Conservation (phyloP, 2,888 invertebrate genomes). For the Zelleria hepariella region DNA sequence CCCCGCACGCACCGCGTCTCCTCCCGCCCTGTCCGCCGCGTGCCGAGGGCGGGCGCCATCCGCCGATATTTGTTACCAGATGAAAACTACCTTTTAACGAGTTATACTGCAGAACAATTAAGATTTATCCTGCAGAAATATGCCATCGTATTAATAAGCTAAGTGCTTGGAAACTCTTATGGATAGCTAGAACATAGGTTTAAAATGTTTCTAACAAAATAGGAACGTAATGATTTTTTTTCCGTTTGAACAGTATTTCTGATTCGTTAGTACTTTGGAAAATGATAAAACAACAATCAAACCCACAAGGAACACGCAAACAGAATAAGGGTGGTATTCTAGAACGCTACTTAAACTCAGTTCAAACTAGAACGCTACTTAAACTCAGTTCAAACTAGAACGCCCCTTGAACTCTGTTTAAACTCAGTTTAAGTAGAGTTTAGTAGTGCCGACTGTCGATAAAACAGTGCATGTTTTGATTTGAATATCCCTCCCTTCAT, state of each 20-base stretch:
- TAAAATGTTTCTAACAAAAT: not conserved
- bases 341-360: no score
- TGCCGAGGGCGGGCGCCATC: not conserved
- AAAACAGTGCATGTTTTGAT: no score
- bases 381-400: no score
- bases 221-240: not conserved
- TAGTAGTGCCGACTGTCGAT: no score
- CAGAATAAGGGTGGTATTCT: no score
- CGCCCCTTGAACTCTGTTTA: no score
- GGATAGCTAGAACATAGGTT: not conserved
- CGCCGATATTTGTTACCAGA: slow-evolving; percentile 1
- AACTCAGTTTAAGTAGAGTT: no score
- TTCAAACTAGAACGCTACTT: no score
- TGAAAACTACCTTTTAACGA: not conserved
- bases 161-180: not conserved
- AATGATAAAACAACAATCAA: no score
- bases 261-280: no score
- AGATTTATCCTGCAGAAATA: not conserved
- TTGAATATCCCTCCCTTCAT: no score
- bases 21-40: not conserved
- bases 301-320: no score
- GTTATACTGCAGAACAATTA: not conserved
- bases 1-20: not conserved
- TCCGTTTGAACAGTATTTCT: not conserved
- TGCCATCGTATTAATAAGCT: not conserved